A percentile compares a stretch with the other conserved stretches of the same genome.
Conservation (phyloP, 2,113 vertebrate genomes). For the Campylorhamphus procurvoides region DNA sequence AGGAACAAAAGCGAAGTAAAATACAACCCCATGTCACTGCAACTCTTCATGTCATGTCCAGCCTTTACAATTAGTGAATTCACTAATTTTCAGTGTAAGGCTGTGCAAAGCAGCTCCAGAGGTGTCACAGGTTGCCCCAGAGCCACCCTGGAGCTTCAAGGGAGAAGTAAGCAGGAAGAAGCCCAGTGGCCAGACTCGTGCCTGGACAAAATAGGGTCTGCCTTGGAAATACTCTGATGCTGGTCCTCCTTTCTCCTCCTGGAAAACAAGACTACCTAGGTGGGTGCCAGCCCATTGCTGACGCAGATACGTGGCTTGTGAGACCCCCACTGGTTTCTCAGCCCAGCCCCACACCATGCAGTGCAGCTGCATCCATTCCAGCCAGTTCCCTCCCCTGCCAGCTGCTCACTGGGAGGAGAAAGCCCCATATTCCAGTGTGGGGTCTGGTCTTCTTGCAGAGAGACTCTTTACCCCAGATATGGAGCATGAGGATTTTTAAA, state of each 20-base stretch:
- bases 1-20: neutral
- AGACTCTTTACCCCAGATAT: neutral
- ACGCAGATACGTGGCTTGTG: neutral
- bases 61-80: neutral
- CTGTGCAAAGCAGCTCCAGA: neutral
- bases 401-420: neutral
- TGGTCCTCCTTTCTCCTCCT: neutral
- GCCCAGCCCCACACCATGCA: neutral
- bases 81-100: neutral
- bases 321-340: neutral
- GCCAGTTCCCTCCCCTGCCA: neutral
- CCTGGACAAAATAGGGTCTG: neutral
- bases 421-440: rapidly evolving
- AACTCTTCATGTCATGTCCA: neutral
- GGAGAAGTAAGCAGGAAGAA: neutral
- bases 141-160: neutral
- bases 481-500: neutral
- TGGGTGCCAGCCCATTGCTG: neutral
- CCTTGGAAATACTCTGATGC: neutral
- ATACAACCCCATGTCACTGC: neutral
- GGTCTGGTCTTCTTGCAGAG: neutral
- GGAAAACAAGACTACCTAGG: neutral
- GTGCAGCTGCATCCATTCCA: neutral
- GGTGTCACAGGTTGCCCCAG: neutral
- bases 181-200: rapidly evolving